A percentile compares a stretch with the other conserved stretches of the same genome.
Conservation (phyloP, 2,797 vertebrate genomes). For the Erethizon dorsatum region DNA sequence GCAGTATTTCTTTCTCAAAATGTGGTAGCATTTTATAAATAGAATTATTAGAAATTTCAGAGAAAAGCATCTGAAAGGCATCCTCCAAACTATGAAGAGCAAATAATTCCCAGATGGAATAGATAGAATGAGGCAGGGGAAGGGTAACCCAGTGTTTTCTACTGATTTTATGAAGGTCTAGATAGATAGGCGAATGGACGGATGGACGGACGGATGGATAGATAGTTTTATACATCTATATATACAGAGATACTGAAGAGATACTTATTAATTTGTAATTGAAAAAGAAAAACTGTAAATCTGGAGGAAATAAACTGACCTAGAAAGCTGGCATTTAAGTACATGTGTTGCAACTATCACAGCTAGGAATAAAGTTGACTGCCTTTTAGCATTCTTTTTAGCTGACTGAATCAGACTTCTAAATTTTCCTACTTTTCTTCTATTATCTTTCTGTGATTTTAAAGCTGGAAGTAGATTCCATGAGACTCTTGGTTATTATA, state of each 20-base stretch:
- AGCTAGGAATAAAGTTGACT: not conserved
- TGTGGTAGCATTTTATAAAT: not conserved
- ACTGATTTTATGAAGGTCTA: not conserved
- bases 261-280: not conserved
- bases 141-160: not conserved
- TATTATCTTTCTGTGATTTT: constrained; percentile 22
- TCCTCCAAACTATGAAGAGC: not conserved
- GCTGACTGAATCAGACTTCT: not conserved
- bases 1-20: not conserved
- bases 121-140: not conserved
- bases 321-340: constrained; percentile 34
- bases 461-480: not conserved
- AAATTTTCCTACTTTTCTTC: constrained; percentile 24
- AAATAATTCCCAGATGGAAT: not conserved
- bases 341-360: constrained; percentile 1
- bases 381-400: not conserved
- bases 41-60: constrained; percentile 8
- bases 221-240: not conserved
- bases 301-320: not conserved
- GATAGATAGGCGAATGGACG: not conserved
- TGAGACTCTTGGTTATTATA: not conserved
- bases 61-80: not conserved
- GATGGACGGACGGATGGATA: not conserved
- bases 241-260: not conserved
- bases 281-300: constrained; percentile 59